phyloP scores from a whole-genome alignment of 23 tunicate genomes.

The Styela clava region DNA sequence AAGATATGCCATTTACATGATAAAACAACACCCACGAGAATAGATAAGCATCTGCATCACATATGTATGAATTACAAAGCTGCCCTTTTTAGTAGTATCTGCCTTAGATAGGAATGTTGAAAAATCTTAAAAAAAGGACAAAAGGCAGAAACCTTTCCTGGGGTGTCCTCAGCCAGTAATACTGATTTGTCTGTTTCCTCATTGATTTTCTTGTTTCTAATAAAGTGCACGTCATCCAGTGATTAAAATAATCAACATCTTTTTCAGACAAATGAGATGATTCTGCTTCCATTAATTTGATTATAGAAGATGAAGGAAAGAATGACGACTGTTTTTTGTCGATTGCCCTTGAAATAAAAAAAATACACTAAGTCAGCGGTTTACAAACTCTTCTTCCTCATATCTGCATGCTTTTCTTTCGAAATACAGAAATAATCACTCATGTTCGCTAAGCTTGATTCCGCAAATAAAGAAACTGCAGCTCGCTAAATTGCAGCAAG shows the following conservation, averaged over 20 bases:
- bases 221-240: conserved; percentile 87
- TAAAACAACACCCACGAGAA: too few species aligned
- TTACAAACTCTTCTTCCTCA: background rate
- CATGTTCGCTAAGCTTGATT: too few species aligned
- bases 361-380: background rate
- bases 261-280: conserved; percentile 31
- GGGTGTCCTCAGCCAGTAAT: conserved; percentile 65
- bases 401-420: too few species aligned
- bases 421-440: too few species aligned
- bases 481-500: too few species aligned
- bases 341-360: conserved; percentile 46
- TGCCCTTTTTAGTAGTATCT: too few species aligned
- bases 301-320: conserved; percentile 31
- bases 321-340: conserved; percentile 25
- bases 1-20: too few species aligned
- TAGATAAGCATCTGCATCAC: too few species aligned
- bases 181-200: conserved; percentile 32
- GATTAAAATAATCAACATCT: conserved; percentile 75
- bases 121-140: conserved; percentile 7
- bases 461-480: too few species aligned
- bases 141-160: conserved; percentile 51
- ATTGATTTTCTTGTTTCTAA: conserved; percentile 43
- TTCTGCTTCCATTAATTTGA: conserved; percentile 24
- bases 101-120: too few species aligned
- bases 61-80: too few species aligned